These are phyloP conservation scores for Diachrysia chrysitis DNA, from an alignment of 2,888 invertebrate species.

Conservation along the genomic window DNA sequence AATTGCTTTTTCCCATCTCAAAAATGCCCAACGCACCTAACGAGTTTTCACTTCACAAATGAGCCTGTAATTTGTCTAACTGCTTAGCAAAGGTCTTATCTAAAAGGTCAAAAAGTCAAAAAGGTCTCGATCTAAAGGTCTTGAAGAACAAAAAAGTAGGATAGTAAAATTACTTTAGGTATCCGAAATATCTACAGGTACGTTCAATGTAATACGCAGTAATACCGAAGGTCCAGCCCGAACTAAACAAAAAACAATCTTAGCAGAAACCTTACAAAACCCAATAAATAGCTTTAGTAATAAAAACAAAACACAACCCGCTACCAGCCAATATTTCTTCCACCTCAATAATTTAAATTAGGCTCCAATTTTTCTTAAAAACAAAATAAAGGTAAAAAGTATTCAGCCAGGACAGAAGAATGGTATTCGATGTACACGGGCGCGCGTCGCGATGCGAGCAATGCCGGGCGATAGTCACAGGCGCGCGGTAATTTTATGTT, in stretches of 20 bases:
- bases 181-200: no score
- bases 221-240: not conserved
- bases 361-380: conserved; percentile 51
- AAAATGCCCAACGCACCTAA: no score
- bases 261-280: conserved; percentile 12
- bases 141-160: no score
- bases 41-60: no score
- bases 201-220: no score
- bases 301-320: conserved; percentile 8
- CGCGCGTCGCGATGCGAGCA: conserved; percentile 53
- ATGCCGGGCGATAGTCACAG: conserved; percentile 56
- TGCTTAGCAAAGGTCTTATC: no score
- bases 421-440: conserved; percentile 62
- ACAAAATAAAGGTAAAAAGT: conserved; percentile 36
- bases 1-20: no score
- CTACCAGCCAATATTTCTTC: conserved; percentile 43
- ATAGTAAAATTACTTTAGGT: no score
- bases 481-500: conserved; percentile 52
- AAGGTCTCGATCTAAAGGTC: no score
- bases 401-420: conserved; percentile 49
- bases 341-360: conserved; percentile 59
- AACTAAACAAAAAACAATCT: conserved; percentile 25
- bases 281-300: not conserved
- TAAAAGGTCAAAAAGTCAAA: no score
- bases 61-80: no score